A percentile compares a stretch with the other conserved stretches of the same genome.
Conservation (phyloP, 2,888 invertebrate genomes). For the Sceliomorpha sp. region DNA sequence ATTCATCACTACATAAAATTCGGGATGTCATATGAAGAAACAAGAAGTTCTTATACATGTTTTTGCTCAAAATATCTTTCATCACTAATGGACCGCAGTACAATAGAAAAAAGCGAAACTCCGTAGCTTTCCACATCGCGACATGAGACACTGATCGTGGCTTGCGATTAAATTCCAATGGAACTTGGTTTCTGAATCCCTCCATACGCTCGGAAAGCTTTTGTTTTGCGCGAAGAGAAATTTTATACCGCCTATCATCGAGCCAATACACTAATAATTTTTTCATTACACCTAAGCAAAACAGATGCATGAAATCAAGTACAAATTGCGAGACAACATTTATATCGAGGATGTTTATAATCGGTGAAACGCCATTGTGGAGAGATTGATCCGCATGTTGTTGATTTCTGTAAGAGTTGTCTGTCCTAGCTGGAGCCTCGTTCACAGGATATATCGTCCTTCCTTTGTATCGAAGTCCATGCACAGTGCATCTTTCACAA, state of each 20-base stretch:
- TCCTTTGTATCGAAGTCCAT: slow-evolving; percentile 18
- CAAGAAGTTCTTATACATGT: slow-evolving; percentile 21
- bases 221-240: background rate
- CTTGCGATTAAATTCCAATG: slow-evolving; percentile 9
- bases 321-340: slow-evolving; percentile 19
- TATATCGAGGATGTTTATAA: slow-evolving; percentile 23
- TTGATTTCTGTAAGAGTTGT: slow-evolving; percentile 31
- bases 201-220: too few relatives aligned
- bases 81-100: slow-evolving; percentile 13
- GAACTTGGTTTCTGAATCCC: background rate
- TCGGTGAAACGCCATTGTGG: slow-evolving; percentile 24
- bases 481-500: slow-evolving; percentile 50
- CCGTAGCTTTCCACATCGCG: slow-evolving; percentile 19
- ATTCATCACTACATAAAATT: slow-evolving; percentile 21
- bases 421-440: slow-evolving; percentile 26
- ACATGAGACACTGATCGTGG: slow-evolving; percentile 2
- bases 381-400: slow-evolving; percentile 17
- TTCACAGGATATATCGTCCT: slow-evolving; percentile 23
- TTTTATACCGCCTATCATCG: background rate
- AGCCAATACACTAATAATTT: slow-evolving; percentile 24
- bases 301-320: slow-evolving; percentile 35
- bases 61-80: slow-evolving; percentile 6
- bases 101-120: slow-evolving; percentile 31
- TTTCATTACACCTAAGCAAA: slow-evolving; percentile 2
- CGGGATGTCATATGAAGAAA: slow-evolving; percentile 18